Evolutionary conservation across 1,140 invertebrate genomes (phyloP), one percentile per base, ranked within the genome.

Genomic region (Octopus sinensis): DNA sequence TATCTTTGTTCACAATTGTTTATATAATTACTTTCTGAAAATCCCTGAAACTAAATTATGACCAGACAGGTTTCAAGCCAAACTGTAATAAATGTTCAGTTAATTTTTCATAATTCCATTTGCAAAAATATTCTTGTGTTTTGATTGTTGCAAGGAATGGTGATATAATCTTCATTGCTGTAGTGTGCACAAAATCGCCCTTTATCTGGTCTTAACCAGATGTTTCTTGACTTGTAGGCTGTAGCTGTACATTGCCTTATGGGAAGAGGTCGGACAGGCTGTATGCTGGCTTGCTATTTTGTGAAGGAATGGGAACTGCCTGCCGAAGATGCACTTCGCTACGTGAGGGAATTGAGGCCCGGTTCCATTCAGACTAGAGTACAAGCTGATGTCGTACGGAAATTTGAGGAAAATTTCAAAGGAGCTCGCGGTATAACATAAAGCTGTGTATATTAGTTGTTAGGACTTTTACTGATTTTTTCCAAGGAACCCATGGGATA

Each of bases 321-420:
- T n/a, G 93, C 94, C 3, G 92, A 93, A 85, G 86, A 91, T 75
- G 94, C 94, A n/a, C 92, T 94, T 4, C 91, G 91, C 62, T 92
- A 92, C 12, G 86, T 94, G 3, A 90, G 94, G 79, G 88, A 93
- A n/a, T 88, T 91, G 82, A 89, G 94, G 84, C 93, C 94, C n/a
- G 92, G 93, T 30, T 78, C 52, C 23, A 52, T 53, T 53, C 77
- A 78, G 77, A 78, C 54, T 78, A 53, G 6, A n/a, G n/a, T 54
- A 17, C 51, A 78, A 23, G 52, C 77, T 78, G 77, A 53, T 10
- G 52, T 53, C 9, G 52, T 78, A n/a, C 54, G 77, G 23, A 54
- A 12, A 53, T 78, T 78, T n/a, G 54, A 53, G n/a, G 53, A 78
- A 53, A 78, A 78, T 53, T n/a, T 73, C 68, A 73, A 73, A 23